Evolutionary conservation across 2,113 vertebrate species (phyloP), one percentile per base, ranked within the genome.

Genomic region (Dicentrarchus labrax): DNA sequence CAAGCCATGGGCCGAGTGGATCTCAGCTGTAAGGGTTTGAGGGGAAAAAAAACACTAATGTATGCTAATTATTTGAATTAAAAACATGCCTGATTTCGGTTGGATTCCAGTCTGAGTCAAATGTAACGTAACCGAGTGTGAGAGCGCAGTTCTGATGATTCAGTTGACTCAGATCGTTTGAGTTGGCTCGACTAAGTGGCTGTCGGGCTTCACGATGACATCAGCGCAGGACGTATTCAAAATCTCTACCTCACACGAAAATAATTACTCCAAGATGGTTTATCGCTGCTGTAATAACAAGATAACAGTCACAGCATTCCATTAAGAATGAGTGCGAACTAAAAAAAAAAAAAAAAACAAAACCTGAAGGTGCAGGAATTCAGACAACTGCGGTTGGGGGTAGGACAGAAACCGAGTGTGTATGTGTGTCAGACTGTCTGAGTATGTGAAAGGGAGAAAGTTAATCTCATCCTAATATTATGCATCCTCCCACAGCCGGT

Each of bases 41-140:
- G 41, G 30, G 30, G 66, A 50, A 67, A 71, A 21, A 84, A 80
- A 60, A 82, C 54, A 11, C 57, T 41, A 83, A 88, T 79, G 61
- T 70, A 87, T 88, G 84, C 56, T 86, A 85, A 87, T 89, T 61
- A 80, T 79, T 39, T 75, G 71, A 82, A 86, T 80, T 70, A 72
- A 83, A 80, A 54, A 73, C 41, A 74, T 54, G 82, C 84, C 74
- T 82, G 80, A 80, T 84, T 30, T 30, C 61, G 61, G 85, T 68
- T n/a, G 13, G 84, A 80, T 84, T 73, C 8, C 61, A 4, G 73
- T 70, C 24, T 39, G 54, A 80, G 73, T 83, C 77, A 56, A 50
- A 54, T 54, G 59, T 30, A 30, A 30, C 30, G 36, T 19, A 8
- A 41, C 30, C 30, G 38, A 39, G 84, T 75, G 83, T 73, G 72